These are phyloP conservation scores for Spinibarbus caldwelli DNA, from an alignment of 2,797 vertebrate genomes.

Conservation along the genomic window DNA sequence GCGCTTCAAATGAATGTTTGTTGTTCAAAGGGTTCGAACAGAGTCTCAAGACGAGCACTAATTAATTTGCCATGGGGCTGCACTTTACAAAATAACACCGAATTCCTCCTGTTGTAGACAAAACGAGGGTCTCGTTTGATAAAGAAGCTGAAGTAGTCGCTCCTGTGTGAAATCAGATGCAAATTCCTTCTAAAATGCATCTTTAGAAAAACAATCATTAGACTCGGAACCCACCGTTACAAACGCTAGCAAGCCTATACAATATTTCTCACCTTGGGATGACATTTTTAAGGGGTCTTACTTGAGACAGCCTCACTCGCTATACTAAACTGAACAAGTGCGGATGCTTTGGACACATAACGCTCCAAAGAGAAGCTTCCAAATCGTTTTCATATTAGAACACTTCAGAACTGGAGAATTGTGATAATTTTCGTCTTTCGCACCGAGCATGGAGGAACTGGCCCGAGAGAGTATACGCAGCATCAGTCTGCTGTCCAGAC, in stretches of 20 bases:
- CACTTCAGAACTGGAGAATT: too few species aligned
- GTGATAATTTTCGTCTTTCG: too few species aligned
- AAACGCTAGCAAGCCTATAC: constrained; percentile 64
- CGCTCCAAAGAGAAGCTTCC: not conserved
- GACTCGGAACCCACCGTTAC: not conserved
- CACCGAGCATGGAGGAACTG: constrained; percentile 81
- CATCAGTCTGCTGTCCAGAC: constrained; percentile 78
- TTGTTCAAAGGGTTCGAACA: constrained; percentile 15
- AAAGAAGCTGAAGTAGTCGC: not conserved
- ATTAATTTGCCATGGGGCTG: not conserved
- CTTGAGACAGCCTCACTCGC: constrained; percentile 35
- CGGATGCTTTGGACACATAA: not conserved
- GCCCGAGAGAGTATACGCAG: constrained; percentile 79
- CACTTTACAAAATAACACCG: not conserved
- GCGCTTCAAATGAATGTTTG: constrained; percentile 4
- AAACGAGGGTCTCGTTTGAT: not conserved
- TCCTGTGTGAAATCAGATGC: not conserved
- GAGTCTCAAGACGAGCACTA: not conserved
- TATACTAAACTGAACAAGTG: not conserved
- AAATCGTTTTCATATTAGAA: not conserved
- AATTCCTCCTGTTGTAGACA: not conserved
- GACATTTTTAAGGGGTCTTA: constrained; percentile 68
- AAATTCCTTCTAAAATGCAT: not conserved
- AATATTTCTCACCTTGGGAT: constrained; percentile 70
- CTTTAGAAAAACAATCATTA: not conserved